A percentile compares a stretch with the other conserved stretches of the same genome.
These are phyloP conservation scores for Doryteuthis pealeii DNA, from an alignment of 1,140 invertebrate genomes.

Conservation along the genomic window DNA sequence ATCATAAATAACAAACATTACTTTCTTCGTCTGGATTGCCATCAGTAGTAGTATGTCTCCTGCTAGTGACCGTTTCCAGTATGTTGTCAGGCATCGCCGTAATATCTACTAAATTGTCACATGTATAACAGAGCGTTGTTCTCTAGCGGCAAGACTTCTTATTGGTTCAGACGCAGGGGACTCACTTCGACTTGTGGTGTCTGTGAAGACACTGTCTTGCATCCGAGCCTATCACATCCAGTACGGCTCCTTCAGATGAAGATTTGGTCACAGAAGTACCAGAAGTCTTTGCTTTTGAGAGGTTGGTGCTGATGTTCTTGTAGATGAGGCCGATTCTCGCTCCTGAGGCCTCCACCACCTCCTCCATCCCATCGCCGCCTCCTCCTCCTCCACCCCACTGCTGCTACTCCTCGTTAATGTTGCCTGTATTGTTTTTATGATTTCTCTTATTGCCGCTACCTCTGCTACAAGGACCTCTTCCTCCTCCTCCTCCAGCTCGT, in stretches of 20 bases:
- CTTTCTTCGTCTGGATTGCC: constrained; percentile 21
- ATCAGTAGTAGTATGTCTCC: background rate
- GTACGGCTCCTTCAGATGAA: constrained; percentile 50
- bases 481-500: too few species aligned
- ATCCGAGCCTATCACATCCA: constrained; percentile 48
- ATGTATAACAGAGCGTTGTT: constrained; percentile 47
- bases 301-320: constrained; percentile 19
- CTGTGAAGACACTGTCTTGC: constrained; percentile 52
- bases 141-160: constrained; percentile 35
- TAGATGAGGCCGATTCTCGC: constrained; percentile 7
- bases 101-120: constrained; percentile 45
- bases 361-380: too few species aligned
- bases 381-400: constrained; percentile 8
- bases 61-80: constrained; percentile 13
- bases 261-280: constrained; percentile 52
- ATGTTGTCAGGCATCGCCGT: constrained; percentile 30
- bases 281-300: constrained; percentile 39
- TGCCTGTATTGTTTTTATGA: constrained; percentile 27
- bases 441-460: constrained; percentile 25
- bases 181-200: constrained; percentile 50
- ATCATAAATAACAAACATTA: constrained; percentile 40
- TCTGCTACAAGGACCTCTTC: background rate
- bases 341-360: too few species aligned
- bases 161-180: constrained; percentile 53
- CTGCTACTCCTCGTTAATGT: constrained; percentile 5